Evolutionary conservation across 23 tunicate genomes (phyloP).

Genomic region (Trididemnum miniatum): DNA sequence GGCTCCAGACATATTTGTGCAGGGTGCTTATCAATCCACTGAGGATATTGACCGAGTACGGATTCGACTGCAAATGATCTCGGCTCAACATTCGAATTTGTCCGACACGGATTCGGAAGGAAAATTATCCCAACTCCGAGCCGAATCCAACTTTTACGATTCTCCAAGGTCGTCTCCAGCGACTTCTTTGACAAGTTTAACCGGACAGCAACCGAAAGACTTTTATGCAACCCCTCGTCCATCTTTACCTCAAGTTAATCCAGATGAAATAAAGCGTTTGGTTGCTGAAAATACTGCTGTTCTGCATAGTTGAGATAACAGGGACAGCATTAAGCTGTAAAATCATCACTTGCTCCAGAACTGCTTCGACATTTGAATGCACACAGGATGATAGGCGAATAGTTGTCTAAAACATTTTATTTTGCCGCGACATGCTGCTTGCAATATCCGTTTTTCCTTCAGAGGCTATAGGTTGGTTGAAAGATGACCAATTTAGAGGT

Average conservation of each 20-base stretch:
- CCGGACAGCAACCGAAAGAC: not conserved
- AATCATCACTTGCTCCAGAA: too few relatives aligned
- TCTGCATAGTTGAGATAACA: too few relatives aligned
- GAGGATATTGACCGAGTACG: not conserved
- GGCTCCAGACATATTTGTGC: constrained; percentile 13
- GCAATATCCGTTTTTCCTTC: too few relatives aligned
- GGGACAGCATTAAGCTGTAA: too few relatives aligned
- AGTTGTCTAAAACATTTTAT: too few relatives aligned
- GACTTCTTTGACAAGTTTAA: not conserved
- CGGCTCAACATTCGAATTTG: not conserved
- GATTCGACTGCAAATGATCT: not conserved
- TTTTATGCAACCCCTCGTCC: constrained; percentile 15
- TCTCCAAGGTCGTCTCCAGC: constrained; percentile 4
- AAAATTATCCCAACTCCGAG: not conserved
- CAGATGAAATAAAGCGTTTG: not conserved
- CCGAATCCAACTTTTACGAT: not conserved
- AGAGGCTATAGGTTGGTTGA: too few relatives aligned
- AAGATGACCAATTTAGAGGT: too few relatives aligned
- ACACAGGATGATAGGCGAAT: too few relatives aligned
- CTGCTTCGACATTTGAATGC: too few relatives aligned
- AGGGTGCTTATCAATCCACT: not conserved
- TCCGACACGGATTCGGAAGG: not conserved
- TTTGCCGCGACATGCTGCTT: too few relatives aligned
- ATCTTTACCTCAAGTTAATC: not conserved
- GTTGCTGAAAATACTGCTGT: not conserved